Conservation (phyloP, 2,113 vertebrate genomes). For the Sylvia atricapilla region DNA sequence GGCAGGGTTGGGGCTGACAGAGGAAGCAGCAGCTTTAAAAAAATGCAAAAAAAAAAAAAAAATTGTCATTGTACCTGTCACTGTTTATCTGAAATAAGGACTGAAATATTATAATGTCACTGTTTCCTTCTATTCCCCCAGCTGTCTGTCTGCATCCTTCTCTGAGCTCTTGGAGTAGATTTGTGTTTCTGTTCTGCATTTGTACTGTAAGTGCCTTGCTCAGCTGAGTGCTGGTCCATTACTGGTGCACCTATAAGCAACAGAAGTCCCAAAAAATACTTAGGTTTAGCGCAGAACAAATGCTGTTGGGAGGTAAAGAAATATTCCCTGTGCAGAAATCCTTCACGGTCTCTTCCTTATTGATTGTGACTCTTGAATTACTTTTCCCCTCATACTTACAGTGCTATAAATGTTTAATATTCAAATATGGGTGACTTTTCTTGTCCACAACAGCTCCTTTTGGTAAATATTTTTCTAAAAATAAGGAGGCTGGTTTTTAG, state of each 20-base stretch:
- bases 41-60: not conserved
- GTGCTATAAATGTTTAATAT: not conserved
- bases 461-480: conserved; percentile 14
- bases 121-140: not conserved
- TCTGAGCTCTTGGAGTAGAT: not conserved
- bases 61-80: not conserved
- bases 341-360: not conserved
- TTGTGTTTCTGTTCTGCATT: not conserved
- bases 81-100: not conserved
- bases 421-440: not conserved
- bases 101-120: not conserved
- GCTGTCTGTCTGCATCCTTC: not conserved
- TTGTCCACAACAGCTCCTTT: not conserved
- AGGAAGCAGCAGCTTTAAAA: not conserved
- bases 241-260: not conserved
- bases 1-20: not conserved
- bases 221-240: not conserved
- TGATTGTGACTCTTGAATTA: not conserved
- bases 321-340: not conserved
- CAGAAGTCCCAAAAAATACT: not conserved
- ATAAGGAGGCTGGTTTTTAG: not conserved
- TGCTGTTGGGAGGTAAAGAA: not conserved
- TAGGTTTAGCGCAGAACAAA: not conserved
- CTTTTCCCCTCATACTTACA: not conserved
- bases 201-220: not conserved